A percentile compares a stretch with the other conserved stretches of the same genome.
Conservation (phyloP, 2,888 invertebrate genomes). For the Eupithecia abbreviata region DNA sequence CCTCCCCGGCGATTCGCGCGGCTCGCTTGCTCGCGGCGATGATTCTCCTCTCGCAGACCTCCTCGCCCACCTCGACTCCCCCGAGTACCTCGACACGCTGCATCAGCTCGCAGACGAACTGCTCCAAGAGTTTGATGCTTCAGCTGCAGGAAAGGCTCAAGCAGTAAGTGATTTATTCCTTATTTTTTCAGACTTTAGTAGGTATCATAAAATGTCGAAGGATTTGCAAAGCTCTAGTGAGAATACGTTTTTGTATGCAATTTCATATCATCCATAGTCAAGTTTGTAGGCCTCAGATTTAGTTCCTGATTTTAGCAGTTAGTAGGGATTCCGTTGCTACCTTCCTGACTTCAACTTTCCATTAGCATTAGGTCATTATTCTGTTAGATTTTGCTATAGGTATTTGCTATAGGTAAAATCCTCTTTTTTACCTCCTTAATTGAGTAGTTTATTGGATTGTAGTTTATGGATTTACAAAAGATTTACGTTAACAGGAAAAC, state of each 20-base stretch:
- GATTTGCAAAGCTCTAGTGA: no score
- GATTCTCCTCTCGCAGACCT: constrained; percentile 93
- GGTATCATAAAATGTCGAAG: neutral
- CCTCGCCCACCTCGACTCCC: constrained; percentile 90
- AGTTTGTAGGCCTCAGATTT: no score
- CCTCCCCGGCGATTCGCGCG: constrained; percentile 88
- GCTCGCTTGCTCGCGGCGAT: constrained; percentile 89
- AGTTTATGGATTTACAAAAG: no score
- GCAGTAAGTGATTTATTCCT: constrained; percentile 77
- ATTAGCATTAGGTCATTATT: no score
- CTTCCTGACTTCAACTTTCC: no score
- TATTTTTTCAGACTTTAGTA: constrained; percentile 1
- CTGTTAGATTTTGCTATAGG: no score
- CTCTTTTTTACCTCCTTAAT: no score
- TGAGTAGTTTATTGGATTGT: no score
- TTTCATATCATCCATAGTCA: no score
- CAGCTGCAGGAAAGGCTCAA: constrained; percentile 86
- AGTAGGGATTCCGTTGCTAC: no score
- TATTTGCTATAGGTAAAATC: no score
- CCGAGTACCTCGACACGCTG: constrained; percentile 88
- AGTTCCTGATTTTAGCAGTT: neutral
- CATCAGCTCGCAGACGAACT: constrained; percentile 93
- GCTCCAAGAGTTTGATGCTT: constrained; percentile 90
- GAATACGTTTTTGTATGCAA: no score
- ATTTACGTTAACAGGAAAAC: neutral